phyloP scores from a whole-genome alignment of 1,140 invertebrate species.

The Glomeris maerens region DNA sequence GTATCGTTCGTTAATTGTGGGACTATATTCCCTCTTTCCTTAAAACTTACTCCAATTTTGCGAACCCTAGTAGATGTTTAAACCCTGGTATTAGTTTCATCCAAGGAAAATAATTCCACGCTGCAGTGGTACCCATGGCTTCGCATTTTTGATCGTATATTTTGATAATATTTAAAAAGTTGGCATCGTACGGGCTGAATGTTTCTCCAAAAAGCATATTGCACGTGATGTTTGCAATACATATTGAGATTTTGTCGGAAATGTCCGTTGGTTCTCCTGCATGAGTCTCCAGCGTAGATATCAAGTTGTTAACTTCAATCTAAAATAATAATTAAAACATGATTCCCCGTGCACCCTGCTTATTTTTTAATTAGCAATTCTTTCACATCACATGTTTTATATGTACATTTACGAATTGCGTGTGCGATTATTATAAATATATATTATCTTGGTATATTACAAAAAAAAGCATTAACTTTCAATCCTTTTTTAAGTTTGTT shows the following conservation, averaged over 20 bases:
- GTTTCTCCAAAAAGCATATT: not conserved
- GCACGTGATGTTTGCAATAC: not conserved
- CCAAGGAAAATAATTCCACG: not conserved
- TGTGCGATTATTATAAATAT: too few species aligned
- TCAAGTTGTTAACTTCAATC: not conserved
- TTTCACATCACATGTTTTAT: too few species aligned
- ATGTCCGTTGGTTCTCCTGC: slow-evolving; percentile 1
- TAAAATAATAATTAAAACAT: not conserved
- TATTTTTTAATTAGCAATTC: too few species aligned
- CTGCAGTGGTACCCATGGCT: not conserved
- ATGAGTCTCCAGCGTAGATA: not conserved
- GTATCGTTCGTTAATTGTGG: too few species aligned
- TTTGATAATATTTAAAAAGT: not conserved
- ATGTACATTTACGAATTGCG: too few species aligned
- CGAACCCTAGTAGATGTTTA: not conserved
- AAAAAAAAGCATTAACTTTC: too few species aligned
- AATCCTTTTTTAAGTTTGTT: too few species aligned
- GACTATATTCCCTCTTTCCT: not conserved
- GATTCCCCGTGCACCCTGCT: too few species aligned
- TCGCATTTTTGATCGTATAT: not conserved
- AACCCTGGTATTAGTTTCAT: not conserved
- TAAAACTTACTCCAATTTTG: not conserved
- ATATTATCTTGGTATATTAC: too few species aligned
- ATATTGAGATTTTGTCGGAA: not conserved
- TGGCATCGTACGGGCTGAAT: not conserved